Evolutionary conservation across 2,113 vertebrate genomes (phyloP).

Genomic region (Puffinus mauretanicus): DNA sequence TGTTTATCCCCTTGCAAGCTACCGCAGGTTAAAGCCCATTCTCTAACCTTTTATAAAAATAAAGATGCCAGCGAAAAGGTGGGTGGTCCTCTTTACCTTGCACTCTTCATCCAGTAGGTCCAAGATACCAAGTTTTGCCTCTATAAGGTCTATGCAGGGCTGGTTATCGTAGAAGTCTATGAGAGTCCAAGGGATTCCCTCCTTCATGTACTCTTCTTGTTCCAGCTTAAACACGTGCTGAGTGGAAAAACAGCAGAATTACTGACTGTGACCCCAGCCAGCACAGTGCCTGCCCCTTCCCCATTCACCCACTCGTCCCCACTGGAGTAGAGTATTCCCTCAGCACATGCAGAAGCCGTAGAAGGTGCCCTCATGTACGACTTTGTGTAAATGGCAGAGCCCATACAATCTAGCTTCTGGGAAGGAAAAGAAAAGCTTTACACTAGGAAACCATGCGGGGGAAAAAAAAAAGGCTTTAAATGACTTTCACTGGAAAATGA

Average conservation of each 20-base stretch:
- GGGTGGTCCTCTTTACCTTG: constrained; percentile 74
- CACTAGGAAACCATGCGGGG: background rate
- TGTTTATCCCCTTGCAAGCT: background rate
- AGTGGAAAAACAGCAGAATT: background rate
- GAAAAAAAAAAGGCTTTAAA: background rate
- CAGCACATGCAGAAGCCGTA: accelerated
- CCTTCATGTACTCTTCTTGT: constrained; percentile 97
- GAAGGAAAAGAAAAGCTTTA: background rate
- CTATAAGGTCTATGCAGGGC: constrained; percentile 94
- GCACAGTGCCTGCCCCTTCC: background rate
- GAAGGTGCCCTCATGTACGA: accelerated
- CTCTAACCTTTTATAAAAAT: background rate
- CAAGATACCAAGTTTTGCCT: constrained; percentile 90
- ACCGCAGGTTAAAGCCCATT: background rate
- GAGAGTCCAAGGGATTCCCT: constrained; percentile 92
- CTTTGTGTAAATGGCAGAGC: too few species aligned
- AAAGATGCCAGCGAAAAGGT: accelerated
- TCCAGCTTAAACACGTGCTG: constrained; percentile 98
- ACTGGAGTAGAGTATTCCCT: background rate
- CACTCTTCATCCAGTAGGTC: constrained; percentile 97
- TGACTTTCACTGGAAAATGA: background rate
- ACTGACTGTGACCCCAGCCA: background rate
- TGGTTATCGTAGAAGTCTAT: constrained; percentile 96
- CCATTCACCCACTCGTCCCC: accelerated
- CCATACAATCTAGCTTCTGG: background rate